Percentiles rank a stretch among this genome's conserved stretches.
phyloP scores from a whole-genome alignment of 1,140 invertebrate species.

The Copidosoma floridanum region DNA sequence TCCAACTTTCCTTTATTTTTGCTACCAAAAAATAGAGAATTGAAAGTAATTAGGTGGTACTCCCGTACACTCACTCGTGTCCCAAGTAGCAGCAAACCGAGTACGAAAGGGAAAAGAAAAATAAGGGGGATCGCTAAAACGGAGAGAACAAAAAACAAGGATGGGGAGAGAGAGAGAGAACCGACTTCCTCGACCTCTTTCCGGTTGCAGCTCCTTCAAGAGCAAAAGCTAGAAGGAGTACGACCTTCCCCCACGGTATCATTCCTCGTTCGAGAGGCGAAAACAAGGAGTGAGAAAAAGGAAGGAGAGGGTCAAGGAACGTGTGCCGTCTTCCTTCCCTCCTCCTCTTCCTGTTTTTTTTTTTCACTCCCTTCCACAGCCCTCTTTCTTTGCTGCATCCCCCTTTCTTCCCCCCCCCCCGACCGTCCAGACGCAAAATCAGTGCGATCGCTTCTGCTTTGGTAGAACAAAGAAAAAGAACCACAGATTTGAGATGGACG shows the following conservation, averaged over 20 bases:
- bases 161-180: background rate
- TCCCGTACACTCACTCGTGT: too few relatives aligned
- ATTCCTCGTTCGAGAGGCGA: slow-evolving; percentile 21
- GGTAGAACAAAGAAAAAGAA: slow-evolving; percentile 2
- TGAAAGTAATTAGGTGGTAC: too few relatives aligned
- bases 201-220: background rate
- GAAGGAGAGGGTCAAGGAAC: background rate
- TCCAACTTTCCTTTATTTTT: too few relatives aligned
- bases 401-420: too few relatives aligned
- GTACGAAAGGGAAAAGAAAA: background rate
- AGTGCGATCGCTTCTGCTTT: background rate
- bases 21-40: too few relatives aligned
- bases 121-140: background rate
- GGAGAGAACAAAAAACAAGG: background rate
- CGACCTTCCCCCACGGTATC: slow-evolving; percentile 6
- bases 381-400: background rate
- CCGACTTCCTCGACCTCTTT: slow-evolving; percentile 18
- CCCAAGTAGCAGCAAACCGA: background rate
- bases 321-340: background rate
- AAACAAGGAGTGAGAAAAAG: slow-evolving; percentile 17
- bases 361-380: background rate
- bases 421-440: slow-evolving; percentile 6
- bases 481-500: slow-evolving; percentile 10
- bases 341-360: slow-evolving; percentile 6
- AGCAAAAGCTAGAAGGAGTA: background rate